These are phyloP conservation scores for Hexactinellida sp. DNA, from an alignment of 37 sponge, comb jelly and placozoan genomes.

Conservation along the genomic window DNA sequence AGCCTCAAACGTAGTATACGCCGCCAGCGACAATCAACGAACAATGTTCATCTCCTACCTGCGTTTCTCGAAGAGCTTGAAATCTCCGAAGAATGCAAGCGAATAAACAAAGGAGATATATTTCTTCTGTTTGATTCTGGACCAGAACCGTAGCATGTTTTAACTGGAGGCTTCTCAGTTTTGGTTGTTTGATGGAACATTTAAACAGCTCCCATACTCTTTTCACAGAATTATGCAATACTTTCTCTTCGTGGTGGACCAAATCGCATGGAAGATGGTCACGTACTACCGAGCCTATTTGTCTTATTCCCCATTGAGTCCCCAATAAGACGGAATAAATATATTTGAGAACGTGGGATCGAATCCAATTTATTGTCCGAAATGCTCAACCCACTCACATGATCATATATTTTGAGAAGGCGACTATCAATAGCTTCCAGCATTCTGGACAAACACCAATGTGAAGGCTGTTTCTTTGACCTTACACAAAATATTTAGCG, in stretches of 20 bases:
- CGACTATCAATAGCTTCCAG: neutral
- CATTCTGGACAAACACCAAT: too few species aligned
- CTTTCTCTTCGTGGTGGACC: neutral
- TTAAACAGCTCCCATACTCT: neutral
- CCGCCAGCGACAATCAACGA: neutral
- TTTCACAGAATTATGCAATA: neutral
- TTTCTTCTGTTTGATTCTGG: neutral
- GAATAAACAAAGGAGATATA: neutral
- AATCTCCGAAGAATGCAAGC: neutral
- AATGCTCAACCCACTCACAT: neutral
- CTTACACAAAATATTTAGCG: neutral
- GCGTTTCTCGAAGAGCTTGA: neutral
- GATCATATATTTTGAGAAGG: neutral
- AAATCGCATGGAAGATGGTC: neutral
- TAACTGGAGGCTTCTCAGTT: neutral
- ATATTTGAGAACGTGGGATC: neutral
- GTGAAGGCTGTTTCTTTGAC: neutral
- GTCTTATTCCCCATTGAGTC: too few species aligned
- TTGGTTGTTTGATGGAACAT: neutral
- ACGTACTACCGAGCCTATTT: neutral
- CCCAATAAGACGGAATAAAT: neutral
- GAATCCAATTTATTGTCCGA: neutral
- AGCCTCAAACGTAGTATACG: neutral
- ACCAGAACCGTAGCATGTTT: neutral
- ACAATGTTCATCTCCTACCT: neutral